Conservation (phyloP, 2,113 vertebrate species). For the Saiga tatarica region DNA sequence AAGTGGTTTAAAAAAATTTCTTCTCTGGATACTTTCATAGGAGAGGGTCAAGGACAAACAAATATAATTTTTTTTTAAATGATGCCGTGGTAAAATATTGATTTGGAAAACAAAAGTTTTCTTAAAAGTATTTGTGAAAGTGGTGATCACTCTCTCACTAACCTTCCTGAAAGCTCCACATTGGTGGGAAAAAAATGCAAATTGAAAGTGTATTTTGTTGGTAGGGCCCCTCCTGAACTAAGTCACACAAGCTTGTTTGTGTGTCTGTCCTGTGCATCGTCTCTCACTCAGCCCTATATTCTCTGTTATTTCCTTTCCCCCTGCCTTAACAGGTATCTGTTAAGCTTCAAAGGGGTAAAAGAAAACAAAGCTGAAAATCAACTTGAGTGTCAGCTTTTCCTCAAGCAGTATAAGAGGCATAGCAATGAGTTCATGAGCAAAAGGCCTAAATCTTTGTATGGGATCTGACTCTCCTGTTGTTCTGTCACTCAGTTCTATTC, state of each 20-base stretch:
- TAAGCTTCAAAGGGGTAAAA: conserved; percentile 41
- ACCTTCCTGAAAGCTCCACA: background rate
- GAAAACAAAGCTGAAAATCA: conserved; percentile 44
- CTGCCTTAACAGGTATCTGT: background rate
- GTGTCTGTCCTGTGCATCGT: conserved; percentile 4
- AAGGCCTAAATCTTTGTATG: background rate
- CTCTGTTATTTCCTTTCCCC: background rate
- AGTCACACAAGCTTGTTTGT: background rate
- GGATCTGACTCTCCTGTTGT: background rate
- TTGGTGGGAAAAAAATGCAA: background rate
- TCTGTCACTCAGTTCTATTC: background rate
- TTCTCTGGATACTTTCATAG: background rate
- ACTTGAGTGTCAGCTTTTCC: background rate
- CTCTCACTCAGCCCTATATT: conserved; percentile 29
- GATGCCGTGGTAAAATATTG: background rate
- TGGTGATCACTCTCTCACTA: background rate
- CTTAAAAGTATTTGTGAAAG: background rate
- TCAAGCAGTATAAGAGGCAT: background rate
- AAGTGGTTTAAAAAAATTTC: background rate
- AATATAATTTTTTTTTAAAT: background rate
- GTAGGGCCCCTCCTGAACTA: background rate
- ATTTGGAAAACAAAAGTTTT: background rate
- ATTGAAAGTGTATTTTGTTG: accelerated
- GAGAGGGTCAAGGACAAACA: background rate
- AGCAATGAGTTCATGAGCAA: background rate